Percentiles rank a stretch among this genome's conserved stretches.
Conservation (phyloP, 2,113 vertebrate genomes). For the Stegostoma tigrinum region DNA sequence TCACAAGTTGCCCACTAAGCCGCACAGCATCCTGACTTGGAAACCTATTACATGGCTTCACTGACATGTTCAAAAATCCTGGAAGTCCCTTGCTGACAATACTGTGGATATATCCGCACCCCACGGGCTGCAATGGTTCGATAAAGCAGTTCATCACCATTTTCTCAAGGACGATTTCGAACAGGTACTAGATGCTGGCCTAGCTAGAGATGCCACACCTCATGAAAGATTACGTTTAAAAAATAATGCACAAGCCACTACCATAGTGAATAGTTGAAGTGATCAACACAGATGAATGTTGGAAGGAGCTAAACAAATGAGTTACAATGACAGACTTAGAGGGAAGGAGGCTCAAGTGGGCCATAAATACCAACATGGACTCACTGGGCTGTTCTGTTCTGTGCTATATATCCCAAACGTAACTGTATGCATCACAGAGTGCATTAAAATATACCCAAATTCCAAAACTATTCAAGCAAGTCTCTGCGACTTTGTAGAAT, state of each 20-base stretch:
- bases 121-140: no score
- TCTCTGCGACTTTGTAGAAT: neutral
- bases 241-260: neutral
- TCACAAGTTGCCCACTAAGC: no score
- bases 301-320: neutral
- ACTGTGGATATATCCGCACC: no score
- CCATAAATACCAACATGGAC: neutral
- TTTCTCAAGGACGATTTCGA: no score
- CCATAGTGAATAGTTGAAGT: neutral
- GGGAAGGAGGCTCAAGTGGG: neutral
- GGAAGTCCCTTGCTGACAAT: no score
- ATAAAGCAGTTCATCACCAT: no score
- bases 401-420: neutral
- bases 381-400: neutral
- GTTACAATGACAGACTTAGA: neutral
- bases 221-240: no score
- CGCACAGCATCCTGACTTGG: no score
- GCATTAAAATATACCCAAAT: neutral
- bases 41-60: no score
- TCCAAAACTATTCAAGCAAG: neutral
- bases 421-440: neutral
- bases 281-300: neutral
- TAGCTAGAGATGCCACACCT: no score
- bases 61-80: no score
- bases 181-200: no score